Conservation (phyloP, 2,888 invertebrate genomes). For the Patella depressa region DNA sequence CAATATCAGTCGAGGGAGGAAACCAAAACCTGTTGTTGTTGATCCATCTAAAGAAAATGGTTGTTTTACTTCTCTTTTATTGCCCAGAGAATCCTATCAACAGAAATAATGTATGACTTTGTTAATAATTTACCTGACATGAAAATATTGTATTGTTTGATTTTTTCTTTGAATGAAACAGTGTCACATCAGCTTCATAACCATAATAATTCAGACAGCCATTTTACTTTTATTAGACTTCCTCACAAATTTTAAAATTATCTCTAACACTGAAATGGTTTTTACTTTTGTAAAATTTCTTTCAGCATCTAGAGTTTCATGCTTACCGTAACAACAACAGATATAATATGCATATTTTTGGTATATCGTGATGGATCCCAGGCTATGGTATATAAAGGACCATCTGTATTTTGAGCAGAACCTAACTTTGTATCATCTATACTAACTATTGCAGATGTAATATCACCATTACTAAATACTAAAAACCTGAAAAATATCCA, state of each 20-base stretch:
- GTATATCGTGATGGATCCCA: slow-evolving; percentile 82
- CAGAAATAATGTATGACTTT: no score
- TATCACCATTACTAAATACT: slow-evolving; percentile 81
- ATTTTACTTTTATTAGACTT: no score
- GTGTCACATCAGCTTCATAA: neutral
- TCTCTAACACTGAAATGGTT: no score
- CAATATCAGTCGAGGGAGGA: slow-evolving; percentile 81
- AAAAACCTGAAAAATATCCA: slow-evolving; percentile 77
- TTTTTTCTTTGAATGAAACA: no score
- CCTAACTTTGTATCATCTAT: slow-evolving; percentile 76
- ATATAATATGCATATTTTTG: slow-evolving; percentile 77
- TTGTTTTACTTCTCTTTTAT: slow-evolving; percentile 73
- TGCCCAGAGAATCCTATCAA: slow-evolving; percentile 45
- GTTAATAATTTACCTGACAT: no score
- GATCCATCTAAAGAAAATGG: slow-evolving; percentile 85
- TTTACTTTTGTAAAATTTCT: no score
- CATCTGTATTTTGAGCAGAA: slow-evolving; percentile 76
- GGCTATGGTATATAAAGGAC: slow-evolving; percentile 80
- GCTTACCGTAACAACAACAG: slow-evolving; percentile 56
- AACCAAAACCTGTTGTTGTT: slow-evolving; percentile 76
- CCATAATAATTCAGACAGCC: neutral
- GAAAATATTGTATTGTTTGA: no score
- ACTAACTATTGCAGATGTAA: slow-evolving; percentile 79
- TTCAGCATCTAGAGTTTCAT: neutral
- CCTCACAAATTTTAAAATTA: no score